Evolutionary conservation across 2,113 vertebrate species (phyloP), one percentile per base, ranked within the genome.

Genomic region (Pandion haliaetus): DNA sequence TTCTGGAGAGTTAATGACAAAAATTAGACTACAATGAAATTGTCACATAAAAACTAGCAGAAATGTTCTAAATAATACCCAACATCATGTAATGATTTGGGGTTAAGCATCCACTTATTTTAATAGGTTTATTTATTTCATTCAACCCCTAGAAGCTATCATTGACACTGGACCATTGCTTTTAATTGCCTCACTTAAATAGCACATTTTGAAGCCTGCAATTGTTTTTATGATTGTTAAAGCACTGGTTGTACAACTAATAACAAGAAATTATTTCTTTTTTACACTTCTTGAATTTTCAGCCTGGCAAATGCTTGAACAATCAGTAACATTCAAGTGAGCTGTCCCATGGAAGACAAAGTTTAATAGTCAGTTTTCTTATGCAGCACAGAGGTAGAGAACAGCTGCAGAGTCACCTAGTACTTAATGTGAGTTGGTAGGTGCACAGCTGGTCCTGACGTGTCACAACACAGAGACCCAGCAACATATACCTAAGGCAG

Each of bases 51-150:
- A 79, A 73, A 66, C 40, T 17, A 93, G 67, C 20, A 96, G 66
- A 80, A 83, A 72, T 90, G 12, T 65, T 88, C 94, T 74, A 71
- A 93, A 58, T 97, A 94, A 72, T 54, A 92, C 47, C 54, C 95
- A 97, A 90, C 88, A 96, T 94, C 84, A 49, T 74, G 7, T 88
- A 83, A 89, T 74, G 49, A 86, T 49, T 28, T 87, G 42, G 97
- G 87, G 42, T 96, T 97, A 96, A 98, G 93, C 67, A 96, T 67
- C 86, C 62, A 65, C 82, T 96, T 93, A 80, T 91, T 97, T 96
- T 97, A 95, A 97, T 85, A 94, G 96, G 91, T 95, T 95, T 95
- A 85, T 77, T 93, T 94, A 92, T 98, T 98, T 98, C 8, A 9
- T 24, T 88, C 61, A 89, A 21, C 31, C 55, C 44, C 25, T 44